These are phyloP conservation scores for Cisticola juncidis DNA, from an alignment of 2,113 vertebrate species.

Conservation along the genomic window DNA sequence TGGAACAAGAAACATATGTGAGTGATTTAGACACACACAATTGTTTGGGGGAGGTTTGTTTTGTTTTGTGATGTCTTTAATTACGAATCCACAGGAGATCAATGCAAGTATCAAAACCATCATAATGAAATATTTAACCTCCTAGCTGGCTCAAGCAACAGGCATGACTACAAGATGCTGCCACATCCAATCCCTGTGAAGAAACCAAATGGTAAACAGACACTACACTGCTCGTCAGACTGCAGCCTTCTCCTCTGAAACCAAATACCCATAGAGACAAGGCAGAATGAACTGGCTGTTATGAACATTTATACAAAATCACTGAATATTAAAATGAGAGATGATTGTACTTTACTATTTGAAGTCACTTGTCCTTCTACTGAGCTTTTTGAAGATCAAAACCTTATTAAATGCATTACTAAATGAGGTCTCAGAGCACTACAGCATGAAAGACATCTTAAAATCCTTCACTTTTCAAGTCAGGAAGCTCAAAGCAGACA, in stretches of 20 bases:
- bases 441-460: not conserved
- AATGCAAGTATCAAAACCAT: not conserved
- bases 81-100: not conserved
- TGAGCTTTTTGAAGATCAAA: not conserved
- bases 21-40: not conserved
- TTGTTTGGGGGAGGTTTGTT: not conserved
- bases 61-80: conserved; percentile 23
- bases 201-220: not conserved
- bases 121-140: conserved; percentile 1
- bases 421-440: not conserved
- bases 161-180: not conserved
- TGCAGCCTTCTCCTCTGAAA: not conserved
- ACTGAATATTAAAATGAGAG: not conserved
- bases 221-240: not conserved
- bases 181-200: not conserved
- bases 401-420: not conserved
- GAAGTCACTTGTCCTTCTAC: not conserved
- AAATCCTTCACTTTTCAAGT: not conserved
- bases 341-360: not conserved
- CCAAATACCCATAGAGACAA: not conserved
- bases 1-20: conserved; percentile 36
- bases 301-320: not conserved
- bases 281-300: not conserved
- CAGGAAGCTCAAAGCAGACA: not conserved
- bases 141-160: not conserved